Evolutionary conservation across 2,888 invertebrate genomes (phyloP).

Genomic region (Luperina testacea): DNA sequence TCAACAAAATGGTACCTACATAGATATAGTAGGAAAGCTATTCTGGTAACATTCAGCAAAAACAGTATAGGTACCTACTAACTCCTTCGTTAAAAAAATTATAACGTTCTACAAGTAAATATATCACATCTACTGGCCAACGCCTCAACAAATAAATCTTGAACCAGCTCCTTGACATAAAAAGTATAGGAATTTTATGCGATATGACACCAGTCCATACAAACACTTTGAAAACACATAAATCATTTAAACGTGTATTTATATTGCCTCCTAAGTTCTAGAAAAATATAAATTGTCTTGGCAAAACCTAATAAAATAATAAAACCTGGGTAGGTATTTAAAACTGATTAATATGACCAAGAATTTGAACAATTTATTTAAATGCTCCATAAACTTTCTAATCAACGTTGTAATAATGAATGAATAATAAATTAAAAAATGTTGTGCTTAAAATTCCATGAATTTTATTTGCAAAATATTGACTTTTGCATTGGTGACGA

Average conservation of each 20-base stretch:
- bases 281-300: conserved; percentile 31
- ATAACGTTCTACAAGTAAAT: conserved; percentile 17
- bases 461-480: background rate
- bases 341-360: background rate
- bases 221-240: conserved; percentile 51
- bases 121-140: conserved; percentile 14
- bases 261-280: conserved; percentile 29
- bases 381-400: background rate
- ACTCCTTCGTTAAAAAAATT: background rate
- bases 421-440: background rate
- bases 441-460: background rate
- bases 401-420: conserved; percentile 4
- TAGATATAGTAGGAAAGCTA: background rate
- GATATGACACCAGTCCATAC: conserved; percentile 47
- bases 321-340: background rate
- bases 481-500: too few relatives aligned
- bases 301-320: conserved; percentile 25
- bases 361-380: conserved; percentile 16
- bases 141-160: conserved; percentile 45
- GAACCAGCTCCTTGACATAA: conserved; percentile 59
- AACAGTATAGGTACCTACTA: background rate
- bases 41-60: background rate
- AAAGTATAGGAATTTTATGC: conserved; percentile 46
- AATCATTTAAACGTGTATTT: conserved; percentile 50
- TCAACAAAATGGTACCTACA: too few relatives aligned